phyloP scores from a whole-genome alignment of 2,888 invertebrate genomes.

The Gerris lacustris region DNA sequence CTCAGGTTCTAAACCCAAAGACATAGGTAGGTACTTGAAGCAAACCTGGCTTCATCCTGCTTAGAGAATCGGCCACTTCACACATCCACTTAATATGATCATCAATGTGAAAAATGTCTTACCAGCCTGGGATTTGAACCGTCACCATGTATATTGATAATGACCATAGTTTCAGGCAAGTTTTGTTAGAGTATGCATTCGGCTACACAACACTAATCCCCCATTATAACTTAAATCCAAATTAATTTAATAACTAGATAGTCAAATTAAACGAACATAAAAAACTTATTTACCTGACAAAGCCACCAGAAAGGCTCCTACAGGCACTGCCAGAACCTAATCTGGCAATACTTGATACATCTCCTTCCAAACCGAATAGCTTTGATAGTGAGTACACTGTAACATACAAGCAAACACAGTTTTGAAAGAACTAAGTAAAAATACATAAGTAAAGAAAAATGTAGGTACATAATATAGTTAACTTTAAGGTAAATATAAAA shows the following conservation, averaged over 20 bases:
- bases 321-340: conserved; percentile 92
- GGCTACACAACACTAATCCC: too few species aligned
- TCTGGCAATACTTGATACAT: conserved; percentile 66
- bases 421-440: background rate
- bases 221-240: too few species aligned
- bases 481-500: background rate
- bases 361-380: conserved; percentile 58
- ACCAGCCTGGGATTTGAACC: too few species aligned
- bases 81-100: too few species aligned
- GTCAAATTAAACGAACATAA: background rate
- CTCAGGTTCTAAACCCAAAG: too few species aligned
- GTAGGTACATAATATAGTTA: background rate
- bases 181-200: too few species aligned
- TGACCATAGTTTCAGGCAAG: too few species aligned
- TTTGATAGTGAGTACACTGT: conserved; percentile 61
- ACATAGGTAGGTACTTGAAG: too few species aligned
- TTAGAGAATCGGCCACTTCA: too few species aligned
- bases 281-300: conserved; percentile 48
- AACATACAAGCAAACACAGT: conserved; percentile 21
- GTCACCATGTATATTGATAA: too few species aligned
- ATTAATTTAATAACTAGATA: background rate
- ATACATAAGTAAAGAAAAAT: background rate
- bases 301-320: conserved; percentile 85
- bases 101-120: too few species aligned
- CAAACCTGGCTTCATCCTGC: too few species aligned